phyloP scores from a whole-genome alignment of 1,140 invertebrate genomes.

The Melitaea cinxia region DNA sequence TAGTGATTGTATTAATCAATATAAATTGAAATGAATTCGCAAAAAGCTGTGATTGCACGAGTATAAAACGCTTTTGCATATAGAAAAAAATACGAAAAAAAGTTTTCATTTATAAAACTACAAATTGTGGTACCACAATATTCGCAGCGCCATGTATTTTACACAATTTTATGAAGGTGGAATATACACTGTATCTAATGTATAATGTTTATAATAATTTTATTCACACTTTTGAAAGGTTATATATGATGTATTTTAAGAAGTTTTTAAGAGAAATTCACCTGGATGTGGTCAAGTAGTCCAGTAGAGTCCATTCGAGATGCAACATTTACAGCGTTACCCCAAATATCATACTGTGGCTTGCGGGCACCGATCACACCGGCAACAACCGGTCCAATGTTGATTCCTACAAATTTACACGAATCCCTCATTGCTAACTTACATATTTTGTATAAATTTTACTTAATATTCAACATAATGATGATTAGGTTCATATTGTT shows the following conservation, averaged over 20 bases:
- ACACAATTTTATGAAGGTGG: background rate
- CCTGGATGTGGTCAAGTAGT: conserved; percentile 91
- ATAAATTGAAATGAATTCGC: background rate
- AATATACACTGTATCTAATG: background rate
- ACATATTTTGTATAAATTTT: background rate
- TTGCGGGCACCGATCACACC: conserved; percentile 97
- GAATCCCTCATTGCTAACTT: conserved; percentile 30
- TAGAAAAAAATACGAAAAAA: background rate
- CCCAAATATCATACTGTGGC: conserved; percentile 96
- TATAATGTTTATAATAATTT: too few relatives aligned
- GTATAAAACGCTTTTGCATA: conserved; percentile 2
- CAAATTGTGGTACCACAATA: conserved; percentile 64
- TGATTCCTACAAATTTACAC: conserved; percentile 86
- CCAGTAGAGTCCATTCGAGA: conserved; percentile 94
- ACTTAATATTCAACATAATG: background rate
- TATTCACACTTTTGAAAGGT: too few relatives aligned
- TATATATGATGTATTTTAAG: background rate
- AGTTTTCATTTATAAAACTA: background rate
- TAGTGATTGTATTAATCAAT: conserved; percentile 7
- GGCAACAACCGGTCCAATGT: conserved; percentile 96
- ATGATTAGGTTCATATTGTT: too few relatives aligned
- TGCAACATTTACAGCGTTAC: conserved; percentile 96
- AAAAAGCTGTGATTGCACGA: background rate
- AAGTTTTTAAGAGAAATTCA: conserved; percentile 46
- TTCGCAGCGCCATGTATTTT: conserved; percentile 42